A percentile compares a stretch with the other conserved stretches of the same genome.
Conservation (phyloP, 2,797 vertebrate genomes). For the Gymnothorax reevesii region DNA sequence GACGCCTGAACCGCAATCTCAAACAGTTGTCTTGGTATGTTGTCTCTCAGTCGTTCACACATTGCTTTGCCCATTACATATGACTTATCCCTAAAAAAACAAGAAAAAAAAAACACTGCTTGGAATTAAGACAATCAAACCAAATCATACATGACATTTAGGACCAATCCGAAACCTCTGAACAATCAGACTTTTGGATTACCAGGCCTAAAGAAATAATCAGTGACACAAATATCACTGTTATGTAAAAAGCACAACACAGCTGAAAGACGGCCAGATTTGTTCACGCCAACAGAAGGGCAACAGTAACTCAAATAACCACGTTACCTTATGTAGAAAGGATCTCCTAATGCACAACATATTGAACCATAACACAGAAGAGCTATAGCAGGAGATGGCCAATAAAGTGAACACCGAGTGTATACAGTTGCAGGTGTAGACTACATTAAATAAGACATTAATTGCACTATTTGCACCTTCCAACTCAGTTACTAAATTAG, state of each 20-base stretch:
- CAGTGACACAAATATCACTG: not conserved
- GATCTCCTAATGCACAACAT: too few species aligned
- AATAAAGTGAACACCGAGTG: too few species aligned
- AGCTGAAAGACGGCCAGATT: not conserved
- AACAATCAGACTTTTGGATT: not conserved
- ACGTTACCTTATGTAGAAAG: too few species aligned
- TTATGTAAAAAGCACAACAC: not conserved
- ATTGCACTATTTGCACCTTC: not conserved
- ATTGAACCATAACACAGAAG: too few species aligned
- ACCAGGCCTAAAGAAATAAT: not conserved
- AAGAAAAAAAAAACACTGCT: constrained; percentile 28
- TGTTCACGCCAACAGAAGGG: too few species aligned
- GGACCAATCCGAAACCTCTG: not conserved
- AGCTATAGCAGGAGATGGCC: too few species aligned
- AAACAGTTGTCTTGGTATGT: constrained; percentile 93
- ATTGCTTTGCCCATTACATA: constrained; percentile 81
- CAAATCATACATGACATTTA: not conserved
- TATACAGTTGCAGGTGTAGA: not conserved
- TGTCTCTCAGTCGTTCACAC: constrained; percentile 87
- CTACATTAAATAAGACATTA: not conserved
- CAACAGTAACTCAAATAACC: too few species aligned
- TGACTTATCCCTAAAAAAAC: constrained; percentile 77
- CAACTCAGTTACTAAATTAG: not conserved
- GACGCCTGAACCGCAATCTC: constrained; percentile 93
- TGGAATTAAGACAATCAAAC: constrained; percentile 3